Evolutionary conservation across 2,888 invertebrate genomes (phyloP).

Genomic region (Spodoptera picta): DNA sequence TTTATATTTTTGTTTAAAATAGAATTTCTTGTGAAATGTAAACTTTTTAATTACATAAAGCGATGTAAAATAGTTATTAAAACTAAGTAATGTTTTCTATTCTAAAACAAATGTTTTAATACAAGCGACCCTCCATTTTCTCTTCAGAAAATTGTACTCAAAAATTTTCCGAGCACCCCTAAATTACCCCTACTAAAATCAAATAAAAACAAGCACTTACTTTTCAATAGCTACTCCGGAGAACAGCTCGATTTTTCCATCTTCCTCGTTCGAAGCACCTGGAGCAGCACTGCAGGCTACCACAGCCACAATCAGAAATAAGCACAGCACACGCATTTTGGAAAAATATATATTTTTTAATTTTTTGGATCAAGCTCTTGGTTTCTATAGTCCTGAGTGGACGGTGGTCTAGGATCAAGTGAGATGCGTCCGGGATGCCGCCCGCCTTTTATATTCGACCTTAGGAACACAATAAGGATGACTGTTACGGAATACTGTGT

Average conservation of each 20-base stretch:
- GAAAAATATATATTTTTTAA: not conserved
- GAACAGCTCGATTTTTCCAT: constrained; percentile 78
- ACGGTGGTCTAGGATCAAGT: constrained; percentile 74
- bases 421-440: constrained; percentile 68
- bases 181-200: too few relatives aligned
- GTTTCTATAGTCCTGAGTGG: constrained; percentile 60
- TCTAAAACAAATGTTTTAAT: too few relatives aligned
- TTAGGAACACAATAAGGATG: constrained; percentile 49
- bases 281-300: constrained; percentile 79
- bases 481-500: constrained; percentile 48
- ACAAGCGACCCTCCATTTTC: too few relatives aligned
- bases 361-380: not conserved
- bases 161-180: too few relatives aligned
- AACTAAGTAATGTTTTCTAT: too few relatives aligned
- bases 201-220: constrained; percentile 64
- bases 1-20: too few relatives aligned
- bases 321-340: constrained; percentile 74
- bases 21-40: too few relatives aligned
- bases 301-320: constrained; percentile 70
- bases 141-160: too few relatives aligned
- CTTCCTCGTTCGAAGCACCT: constrained; percentile 68
- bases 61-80: too few relatives aligned
- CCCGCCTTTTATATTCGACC: constrained; percentile 71
- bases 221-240: constrained; percentile 83
- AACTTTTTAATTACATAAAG: too few relatives aligned